A percentile compares a stretch with the other conserved stretches of the same genome.
Conservation (phyloP, 35 echinoderm and acorn worm genomes). For the Lytechinus variegatus region DNA sequence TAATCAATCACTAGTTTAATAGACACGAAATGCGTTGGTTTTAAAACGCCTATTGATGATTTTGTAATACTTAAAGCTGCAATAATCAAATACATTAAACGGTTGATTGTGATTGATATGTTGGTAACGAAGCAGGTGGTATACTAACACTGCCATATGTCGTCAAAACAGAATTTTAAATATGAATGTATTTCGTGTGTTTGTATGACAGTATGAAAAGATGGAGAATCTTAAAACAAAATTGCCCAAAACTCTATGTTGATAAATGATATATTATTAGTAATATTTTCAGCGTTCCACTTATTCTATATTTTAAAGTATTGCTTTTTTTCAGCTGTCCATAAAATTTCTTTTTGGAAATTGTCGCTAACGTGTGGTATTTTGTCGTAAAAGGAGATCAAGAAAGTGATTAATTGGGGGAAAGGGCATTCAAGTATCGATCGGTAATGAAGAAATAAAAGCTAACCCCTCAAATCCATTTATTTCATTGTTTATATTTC, state of each 20-base stretch:
- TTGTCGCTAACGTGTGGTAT: neutral
- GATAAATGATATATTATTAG: neutral
- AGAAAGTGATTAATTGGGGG: neutral
- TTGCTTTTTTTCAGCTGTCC: neutral
- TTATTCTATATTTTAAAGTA: neutral
- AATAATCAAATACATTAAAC: neutral
- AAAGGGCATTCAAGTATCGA: neutral
- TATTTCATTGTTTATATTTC: no score
- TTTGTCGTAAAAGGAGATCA: neutral
- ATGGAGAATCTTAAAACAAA: neutral
- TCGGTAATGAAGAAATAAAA: no score
- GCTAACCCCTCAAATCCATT: no score
- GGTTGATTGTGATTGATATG: neutral
- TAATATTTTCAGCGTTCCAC: neutral
- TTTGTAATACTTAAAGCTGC: neutral
- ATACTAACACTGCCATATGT: neutral
- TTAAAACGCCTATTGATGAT: neutral
- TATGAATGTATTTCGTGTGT: neutral
- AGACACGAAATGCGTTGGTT: neutral
- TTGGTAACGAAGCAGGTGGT: neutral
- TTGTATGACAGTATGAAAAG: neutral
- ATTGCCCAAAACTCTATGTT: neutral
- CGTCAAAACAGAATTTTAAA: neutral
- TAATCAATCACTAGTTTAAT: neutral
- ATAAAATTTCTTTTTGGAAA: neutral